A percentile compares a stretch with the other conserved stretches of the same genome.
Conservation (phyloP, 1,140 invertebrate species). For the Periplaneta americana region DNA sequence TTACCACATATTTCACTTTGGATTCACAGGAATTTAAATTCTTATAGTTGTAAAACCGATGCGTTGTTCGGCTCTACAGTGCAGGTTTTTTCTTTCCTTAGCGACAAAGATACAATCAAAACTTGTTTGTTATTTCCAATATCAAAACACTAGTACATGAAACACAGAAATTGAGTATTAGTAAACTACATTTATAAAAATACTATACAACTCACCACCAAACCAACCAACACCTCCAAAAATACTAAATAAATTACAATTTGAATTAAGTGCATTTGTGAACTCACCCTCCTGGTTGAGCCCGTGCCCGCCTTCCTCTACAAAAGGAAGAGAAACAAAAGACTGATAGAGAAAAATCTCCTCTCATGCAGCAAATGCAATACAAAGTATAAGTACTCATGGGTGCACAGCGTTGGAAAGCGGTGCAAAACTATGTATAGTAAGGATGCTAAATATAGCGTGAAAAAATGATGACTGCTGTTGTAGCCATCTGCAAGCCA, state of each 20-base stretch:
- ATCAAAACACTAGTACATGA: too few species aligned
- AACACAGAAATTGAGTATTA: too few species aligned
- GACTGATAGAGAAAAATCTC: background rate
- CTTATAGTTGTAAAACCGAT: too few species aligned
- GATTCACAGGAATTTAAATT: too few species aligned
- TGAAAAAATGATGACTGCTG: too few species aligned
- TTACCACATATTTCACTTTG: too few species aligned
- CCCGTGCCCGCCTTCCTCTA: constrained; percentile 19
- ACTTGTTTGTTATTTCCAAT: too few species aligned
- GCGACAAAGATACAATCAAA: too few species aligned
- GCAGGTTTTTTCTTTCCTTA: too few species aligned
- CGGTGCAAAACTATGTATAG: background rate
- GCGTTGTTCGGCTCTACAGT: too few species aligned
- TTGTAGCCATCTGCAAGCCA: background rate
- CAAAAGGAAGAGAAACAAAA: constrained; percentile 13
- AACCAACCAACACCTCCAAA: background rate
- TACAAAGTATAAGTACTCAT: background rate
- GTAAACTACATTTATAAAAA: background rate
- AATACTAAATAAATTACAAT: background rate
- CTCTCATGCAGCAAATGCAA: background rate
- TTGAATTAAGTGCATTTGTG: constrained; percentile 1
- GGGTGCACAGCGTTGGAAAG: constrained; percentile 2
- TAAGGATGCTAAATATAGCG: background rate
- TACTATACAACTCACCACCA: too few species aligned
- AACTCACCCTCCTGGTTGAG: constrained; percentile 21